Base-by-base conservation (phyloP, 2,113 vertebrate genomes). In the Xenopus borealis region DNA sequence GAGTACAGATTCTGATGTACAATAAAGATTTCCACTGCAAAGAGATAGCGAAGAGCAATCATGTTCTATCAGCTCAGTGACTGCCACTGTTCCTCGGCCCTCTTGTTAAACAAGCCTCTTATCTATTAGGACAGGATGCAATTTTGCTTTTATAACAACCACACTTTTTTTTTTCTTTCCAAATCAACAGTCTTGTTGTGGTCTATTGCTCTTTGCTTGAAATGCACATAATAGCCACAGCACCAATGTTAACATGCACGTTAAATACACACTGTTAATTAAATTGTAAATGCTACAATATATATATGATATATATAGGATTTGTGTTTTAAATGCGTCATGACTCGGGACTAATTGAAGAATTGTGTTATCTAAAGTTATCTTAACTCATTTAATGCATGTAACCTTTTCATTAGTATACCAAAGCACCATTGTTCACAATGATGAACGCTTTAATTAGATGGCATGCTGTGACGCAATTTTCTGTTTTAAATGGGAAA, bases 111-210 rank as follows among this genome's bases (percentile, higher is more conserved):
- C 64, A 67, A 67, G 50, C n/a, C n/a, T 44, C 14, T 75, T 67
- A 75, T 75, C 72, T 75, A 61, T 62, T 62, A 69, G 65, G 67
- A 75, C 72, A 75, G 72, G 72, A 75, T 68, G 65, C 47, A 12
- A 75, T 69, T 69, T 52, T 69, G 72, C 20, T 68, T n/a, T 68
- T 50, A 45, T 67, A 69, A 68, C 61, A 75, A 75, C 72, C 63
- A 67, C 64, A 52, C 23, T 55, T 16, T 75, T 75, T 23, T 75
- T 75, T 69, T 66, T 19, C 45, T 64, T 64, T 16, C 3, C 30
- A 62, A 27, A 11, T 46, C 63, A 46, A 19, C 30, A 52, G 47
- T 8, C 66, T 55, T 14, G 40, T 40, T 66, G 50, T 66, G 62
- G 52, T 73, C 19, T 73, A 62, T 66, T 9, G 13, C 27, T 17